phyloP scores from a whole-genome alignment of 2,113 vertebrate genomes.

The Aldabrachelys gigantea region DNA sequence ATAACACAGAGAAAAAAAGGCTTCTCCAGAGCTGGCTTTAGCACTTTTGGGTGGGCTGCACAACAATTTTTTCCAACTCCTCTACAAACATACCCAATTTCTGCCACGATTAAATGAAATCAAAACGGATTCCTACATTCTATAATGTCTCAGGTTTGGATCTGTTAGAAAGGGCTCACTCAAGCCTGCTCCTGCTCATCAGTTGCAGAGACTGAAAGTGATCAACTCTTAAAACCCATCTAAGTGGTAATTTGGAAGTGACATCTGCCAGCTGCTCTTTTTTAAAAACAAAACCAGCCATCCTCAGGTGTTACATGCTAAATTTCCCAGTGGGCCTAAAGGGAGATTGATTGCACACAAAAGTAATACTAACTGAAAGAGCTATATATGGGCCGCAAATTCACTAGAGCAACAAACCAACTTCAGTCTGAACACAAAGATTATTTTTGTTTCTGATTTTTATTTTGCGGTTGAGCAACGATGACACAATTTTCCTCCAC shows the following conservation, averaged over 20 bases:
- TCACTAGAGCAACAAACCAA: background rate
- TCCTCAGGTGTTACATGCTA: slow-evolving; percentile 47
- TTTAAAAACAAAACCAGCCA: slow-evolving; percentile 39
- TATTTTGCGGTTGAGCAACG: background rate
- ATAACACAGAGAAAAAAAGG: accelerated
- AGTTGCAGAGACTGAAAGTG: background rate
- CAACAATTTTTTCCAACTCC: background rate
- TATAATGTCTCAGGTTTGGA: slow-evolving; percentile 54
- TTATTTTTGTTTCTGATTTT: background rate
- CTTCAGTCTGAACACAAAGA: background rate
- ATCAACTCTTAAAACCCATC: slow-evolving; percentile 8
- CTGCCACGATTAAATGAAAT: background rate
- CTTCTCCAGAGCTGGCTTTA: background rate
- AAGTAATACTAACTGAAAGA: background rate
- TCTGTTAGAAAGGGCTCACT: background rate
- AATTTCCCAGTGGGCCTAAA: slow-evolving; percentile 3
- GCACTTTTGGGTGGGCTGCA: background rate
- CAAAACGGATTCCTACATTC: slow-evolving; percentile 50
- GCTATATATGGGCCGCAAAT: no score
- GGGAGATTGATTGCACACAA: background rate
- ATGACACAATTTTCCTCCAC: background rate
- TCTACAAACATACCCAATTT: background rate
- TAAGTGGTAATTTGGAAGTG: slow-evolving; percentile 40
- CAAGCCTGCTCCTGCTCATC: slow-evolving; percentile 41
- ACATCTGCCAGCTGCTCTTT: slow-evolving; percentile 50